These are phyloP conservation scores for Toxotes jaculatrix DNA, from an alignment of 2,113 vertebrate species.

Conservation along the genomic window DNA sequence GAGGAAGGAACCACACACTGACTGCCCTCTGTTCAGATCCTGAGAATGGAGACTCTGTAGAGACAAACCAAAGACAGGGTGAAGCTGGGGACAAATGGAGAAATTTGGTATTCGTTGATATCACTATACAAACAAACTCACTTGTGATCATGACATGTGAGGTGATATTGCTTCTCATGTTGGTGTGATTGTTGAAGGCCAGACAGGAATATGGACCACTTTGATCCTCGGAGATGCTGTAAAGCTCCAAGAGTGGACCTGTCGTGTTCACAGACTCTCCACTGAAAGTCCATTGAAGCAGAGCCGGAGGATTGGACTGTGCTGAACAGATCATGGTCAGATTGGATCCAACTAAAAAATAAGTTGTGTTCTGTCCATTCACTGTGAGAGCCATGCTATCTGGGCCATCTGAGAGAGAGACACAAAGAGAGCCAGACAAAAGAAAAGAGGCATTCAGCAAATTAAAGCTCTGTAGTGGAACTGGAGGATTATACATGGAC, in stretches of 20 bases:
- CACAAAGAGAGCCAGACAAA: not conserved
- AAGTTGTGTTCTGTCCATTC: conserved; percentile 41
- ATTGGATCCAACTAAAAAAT: conserved; percentile 64
- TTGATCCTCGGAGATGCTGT: conserved; percentile 39
- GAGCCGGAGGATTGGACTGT: conserved; percentile 66
- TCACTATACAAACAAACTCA: conserved; percentile 26
- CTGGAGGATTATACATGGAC: not conserved
- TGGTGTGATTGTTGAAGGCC: conserved; percentile 74
- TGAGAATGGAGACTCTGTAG: conserved; percentile 26
- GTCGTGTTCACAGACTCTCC: conserved; percentile 43
- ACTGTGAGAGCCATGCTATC: conserved; percentile 66
- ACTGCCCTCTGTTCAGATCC: conserved; percentile 24
- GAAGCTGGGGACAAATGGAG: not conserved
- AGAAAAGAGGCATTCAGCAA: not conserved
- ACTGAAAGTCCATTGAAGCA: conserved; percentile 65
- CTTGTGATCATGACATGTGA: conserved; percentile 57
- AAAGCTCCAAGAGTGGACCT: conserved; percentile 47
- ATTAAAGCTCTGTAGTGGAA: not conserved
- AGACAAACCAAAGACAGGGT: conserved; percentile 15
- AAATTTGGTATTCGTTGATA: not conserved
- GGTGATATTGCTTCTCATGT: conserved; percentile 51
- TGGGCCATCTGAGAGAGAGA: conserved; percentile 70
- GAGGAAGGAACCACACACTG: conserved; percentile 36
- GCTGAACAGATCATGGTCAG: conserved; percentile 68
- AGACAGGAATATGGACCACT: conserved; percentile 76